Evolutionary conservation across 1,140 invertebrate species (phyloP).

Genomic region (Drosophila orosa): DNA sequence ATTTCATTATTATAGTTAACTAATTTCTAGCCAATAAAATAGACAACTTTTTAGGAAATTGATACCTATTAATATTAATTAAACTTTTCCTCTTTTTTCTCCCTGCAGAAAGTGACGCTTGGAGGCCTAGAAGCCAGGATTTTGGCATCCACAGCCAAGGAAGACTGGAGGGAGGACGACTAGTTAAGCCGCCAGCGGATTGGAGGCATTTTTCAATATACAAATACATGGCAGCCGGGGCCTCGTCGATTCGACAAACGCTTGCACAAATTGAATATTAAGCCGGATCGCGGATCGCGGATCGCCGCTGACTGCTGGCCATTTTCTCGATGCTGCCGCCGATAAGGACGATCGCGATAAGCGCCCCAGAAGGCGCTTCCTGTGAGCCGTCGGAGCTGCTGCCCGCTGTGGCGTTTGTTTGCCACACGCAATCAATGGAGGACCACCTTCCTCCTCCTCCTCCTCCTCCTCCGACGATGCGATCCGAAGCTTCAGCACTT

Average conservation of each 20-base stretch:
- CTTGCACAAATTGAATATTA: slow-evolving; percentile 80
- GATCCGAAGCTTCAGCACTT: slow-evolving; percentile 61
- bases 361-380: slow-evolving; percentile 61
- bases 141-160: slow-evolving; percentile 12
- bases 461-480: neutral
- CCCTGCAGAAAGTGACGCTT: slow-evolving; percentile 8
- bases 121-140: slow-evolving; percentile 14
- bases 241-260: slow-evolving; percentile 58
- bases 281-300: slow-evolving; percentile 46
- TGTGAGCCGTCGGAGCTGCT: slow-evolving; percentile 35
- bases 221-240: slow-evolving; percentile 63
- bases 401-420: slow-evolving; percentile 68
- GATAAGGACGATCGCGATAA: slow-evolving; percentile 76
- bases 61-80: neutral
- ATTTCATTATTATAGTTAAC: neutral
- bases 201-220: slow-evolving; percentile 65
- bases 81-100: neutral
- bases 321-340: slow-evolving; percentile 44
- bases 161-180: neutral
- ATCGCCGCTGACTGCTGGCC: slow-evolving; percentile 33
- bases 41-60: neutral
- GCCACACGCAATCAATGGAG: slow-evolving; percentile 75
- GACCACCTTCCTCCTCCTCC: neutral
- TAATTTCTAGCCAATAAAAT: neutral
- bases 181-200: slow-evolving; percentile 44